Evolutionary conservation across 2,888 invertebrate species (phyloP).

Genomic region (Epiperipatus broadwayi): DNA sequence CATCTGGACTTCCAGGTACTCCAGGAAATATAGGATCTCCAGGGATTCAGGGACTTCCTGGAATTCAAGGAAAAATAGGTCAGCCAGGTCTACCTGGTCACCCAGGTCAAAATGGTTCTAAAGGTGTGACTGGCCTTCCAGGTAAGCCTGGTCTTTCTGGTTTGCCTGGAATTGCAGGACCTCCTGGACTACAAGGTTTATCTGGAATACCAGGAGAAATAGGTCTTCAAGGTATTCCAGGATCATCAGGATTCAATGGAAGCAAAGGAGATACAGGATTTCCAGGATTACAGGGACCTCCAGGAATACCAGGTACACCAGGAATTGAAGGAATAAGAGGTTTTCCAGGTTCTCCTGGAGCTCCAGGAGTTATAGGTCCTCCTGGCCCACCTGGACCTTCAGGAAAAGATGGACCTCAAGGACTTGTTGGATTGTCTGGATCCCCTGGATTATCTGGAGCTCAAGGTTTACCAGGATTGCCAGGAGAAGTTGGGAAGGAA

Average conservation of each 20-base stretch:
- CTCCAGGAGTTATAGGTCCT: conserved; percentile 13
- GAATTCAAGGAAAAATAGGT: conserved; percentile 13
- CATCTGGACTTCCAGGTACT: conserved; percentile 13
- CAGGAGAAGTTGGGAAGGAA: no score
- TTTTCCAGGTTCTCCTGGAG: conserved; percentile 8
- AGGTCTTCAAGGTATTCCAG: conserved; percentile 11
- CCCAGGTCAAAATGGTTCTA: conserved; percentile 12
- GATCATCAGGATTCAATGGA: no score
- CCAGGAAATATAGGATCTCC: conserved; percentile 15
- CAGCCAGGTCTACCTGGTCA: conserved; percentile 13
- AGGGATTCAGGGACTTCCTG: conserved; percentile 15
- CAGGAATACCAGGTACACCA: conserved; percentile 7
- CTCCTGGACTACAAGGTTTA: not conserved
- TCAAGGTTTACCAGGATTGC: conserved; percentile 1
- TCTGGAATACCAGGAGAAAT: conserved; percentile 12
- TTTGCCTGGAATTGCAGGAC: conserved; percentile 1
- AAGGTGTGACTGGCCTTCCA: conserved; percentile 11
- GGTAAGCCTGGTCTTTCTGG: conserved; percentile 13
- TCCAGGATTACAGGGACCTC: conserved; percentile 10
- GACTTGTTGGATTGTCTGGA: no score
- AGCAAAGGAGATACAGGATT: conserved; percentile 11
- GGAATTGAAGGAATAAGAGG: conserved; percentile 7
- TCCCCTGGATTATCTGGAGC: no score
- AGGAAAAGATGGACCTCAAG: conserved; percentile 10
- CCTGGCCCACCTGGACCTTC: conserved; percentile 14